Conservation (phyloP, 2,797 vertebrate species). For the Petrocephalus sullivani region DNA sequence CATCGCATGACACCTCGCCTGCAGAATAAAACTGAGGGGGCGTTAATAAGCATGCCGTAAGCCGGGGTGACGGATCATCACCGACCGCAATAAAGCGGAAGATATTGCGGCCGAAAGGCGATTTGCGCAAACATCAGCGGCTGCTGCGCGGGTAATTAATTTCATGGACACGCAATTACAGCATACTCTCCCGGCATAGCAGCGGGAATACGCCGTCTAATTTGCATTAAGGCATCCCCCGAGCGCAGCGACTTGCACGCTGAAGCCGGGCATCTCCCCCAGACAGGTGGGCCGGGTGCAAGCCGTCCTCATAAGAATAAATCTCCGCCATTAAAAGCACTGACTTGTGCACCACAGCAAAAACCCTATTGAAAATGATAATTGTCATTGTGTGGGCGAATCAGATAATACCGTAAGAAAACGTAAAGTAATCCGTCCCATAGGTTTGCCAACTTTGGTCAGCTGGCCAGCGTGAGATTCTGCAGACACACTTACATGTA, state of each 20-base stretch:
- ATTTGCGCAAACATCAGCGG: neutral
- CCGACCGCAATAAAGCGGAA: neutral
- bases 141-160: conserved; percentile 26
- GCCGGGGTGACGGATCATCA: neutral
- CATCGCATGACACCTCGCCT: neutral
- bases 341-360: neutral
- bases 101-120: neutral
- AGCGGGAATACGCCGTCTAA: neutral
- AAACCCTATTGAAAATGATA: neutral
- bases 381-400: neutral
- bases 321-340: neutral
- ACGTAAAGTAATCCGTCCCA: neutral
- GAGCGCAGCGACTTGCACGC: neutral
- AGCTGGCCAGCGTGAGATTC: no score
- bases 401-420: neutral
- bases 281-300: neutral
- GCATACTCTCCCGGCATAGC: conserved; percentile 4
- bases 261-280: neutral
- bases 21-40: neutral
- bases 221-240: neutral
- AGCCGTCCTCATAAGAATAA: neutral
- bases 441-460: no score
- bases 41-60: neutral
- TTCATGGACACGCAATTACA: conserved; percentile 26
- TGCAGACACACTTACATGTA: no score